phyloP scores from a whole-genome alignment of 2,888 invertebrate species.

The Empis stercorea region DNA sequence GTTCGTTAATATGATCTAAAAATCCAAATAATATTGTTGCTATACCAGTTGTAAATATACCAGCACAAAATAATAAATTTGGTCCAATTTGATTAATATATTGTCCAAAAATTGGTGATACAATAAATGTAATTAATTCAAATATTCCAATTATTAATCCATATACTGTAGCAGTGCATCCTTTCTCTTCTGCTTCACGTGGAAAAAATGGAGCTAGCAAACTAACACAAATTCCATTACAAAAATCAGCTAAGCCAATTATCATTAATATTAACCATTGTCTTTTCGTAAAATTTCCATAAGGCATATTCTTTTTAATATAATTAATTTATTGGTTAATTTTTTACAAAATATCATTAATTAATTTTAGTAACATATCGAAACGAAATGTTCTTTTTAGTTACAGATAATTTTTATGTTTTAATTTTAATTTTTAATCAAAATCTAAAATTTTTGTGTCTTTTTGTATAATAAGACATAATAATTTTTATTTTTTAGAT shows the following conservation, averaged over 20 bases:
- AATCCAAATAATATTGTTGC: constrained; percentile 68
- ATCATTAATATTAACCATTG: constrained; percentile 68
- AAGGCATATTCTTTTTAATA: too few species aligned
- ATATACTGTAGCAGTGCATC: constrained; percentile 67
- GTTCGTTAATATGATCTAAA: constrained; percentile 15
- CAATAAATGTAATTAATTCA: constrained; percentile 67
- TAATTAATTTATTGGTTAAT: too few species aligned
- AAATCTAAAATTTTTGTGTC: too few species aligned
- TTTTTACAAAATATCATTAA: too few species aligned
- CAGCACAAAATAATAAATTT: constrained; percentile 66
- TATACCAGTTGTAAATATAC: constrained; percentile 69
- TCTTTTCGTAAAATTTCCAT: constrained; percentile 53
- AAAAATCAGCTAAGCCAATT: constrained; percentile 71
- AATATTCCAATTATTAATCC: constrained; percentile 80
- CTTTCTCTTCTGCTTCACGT: constrained; percentile 68
- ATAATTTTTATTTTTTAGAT: too few species aligned
- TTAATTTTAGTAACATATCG: too few species aligned
- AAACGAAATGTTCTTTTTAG: too few species aligned
- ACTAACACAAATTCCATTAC: constrained; percentile 72
- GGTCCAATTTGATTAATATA: constrained; percentile 66
- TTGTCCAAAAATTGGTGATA: constrained; percentile 72
- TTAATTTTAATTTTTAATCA: too few species aligned
- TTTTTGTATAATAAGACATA: too few species aligned
- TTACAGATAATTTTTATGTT: too few species aligned
- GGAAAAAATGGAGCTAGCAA: constrained; percentile 80